These are phyloP conservation scores for Acrocera orbiculus DNA, from an alignment of 2,888 invertebrate species.

Conservation along the genomic window DNA sequence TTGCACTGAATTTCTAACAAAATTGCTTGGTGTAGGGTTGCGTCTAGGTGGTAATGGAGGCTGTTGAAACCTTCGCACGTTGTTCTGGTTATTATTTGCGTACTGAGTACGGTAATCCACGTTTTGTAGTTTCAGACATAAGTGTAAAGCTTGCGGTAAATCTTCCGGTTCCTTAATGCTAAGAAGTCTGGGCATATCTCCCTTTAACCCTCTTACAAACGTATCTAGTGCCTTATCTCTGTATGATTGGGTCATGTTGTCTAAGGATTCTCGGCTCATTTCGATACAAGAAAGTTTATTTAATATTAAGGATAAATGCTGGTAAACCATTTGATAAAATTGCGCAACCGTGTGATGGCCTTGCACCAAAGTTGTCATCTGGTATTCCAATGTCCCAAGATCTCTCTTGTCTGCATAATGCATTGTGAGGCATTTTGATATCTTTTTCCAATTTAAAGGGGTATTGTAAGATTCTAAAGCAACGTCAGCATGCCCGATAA, in stretches of 20 bases:
- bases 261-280: conserved; percentile 9
- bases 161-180: conserved; percentile 4
- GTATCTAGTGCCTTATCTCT: conserved; percentile 14
- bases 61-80: no score
- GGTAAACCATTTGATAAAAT: conserved; percentile 13
- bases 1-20: no score
- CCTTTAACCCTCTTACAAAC: conserved; percentile 13
- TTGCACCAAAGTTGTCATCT: conserved; percentile 10
- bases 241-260: conserved; percentile 9
- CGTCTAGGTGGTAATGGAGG: conserved; percentile 2
- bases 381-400: conserved; percentile 9
- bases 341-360: conserved; percentile 9
- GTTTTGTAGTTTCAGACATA: conserved; percentile 2
- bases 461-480: conserved; percentile 7
- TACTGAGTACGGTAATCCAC: conserved; percentile 1
- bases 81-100: background rate
- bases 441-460: conserved; percentile 6
- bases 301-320: conserved; percentile 13
- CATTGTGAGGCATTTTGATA: conserved; percentile 6
- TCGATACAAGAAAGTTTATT: conserved; percentile 14
- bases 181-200: conserved; percentile 7
- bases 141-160: background rate
- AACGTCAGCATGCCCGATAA: conserved; percentile 2
- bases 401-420: conserved; percentile 10
- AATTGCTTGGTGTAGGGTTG: no score